A percentile compares a stretch with the other conserved stretches of the same genome.
phyloP scores from a whole-genome alignment of 2,797 vertebrate species.

The Sebastes cheni region DNA sequence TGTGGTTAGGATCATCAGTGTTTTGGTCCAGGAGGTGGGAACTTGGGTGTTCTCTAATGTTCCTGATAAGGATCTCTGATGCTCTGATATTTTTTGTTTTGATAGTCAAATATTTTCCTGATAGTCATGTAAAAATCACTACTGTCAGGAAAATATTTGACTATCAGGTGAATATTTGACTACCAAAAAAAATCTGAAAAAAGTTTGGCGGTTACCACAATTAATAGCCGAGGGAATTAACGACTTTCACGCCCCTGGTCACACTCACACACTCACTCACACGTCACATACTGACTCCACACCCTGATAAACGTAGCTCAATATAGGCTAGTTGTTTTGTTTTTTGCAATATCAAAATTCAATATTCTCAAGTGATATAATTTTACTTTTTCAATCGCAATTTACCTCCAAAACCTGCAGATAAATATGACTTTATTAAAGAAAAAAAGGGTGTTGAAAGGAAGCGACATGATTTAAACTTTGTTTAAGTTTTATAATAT shows the following conservation, averaged over 20 bases:
- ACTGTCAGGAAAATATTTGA: conserved; percentile 14
- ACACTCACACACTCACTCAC: not conserved
- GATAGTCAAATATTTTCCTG: conserved; percentile 17
- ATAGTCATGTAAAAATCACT: not conserved
- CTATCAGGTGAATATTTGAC: conserved; percentile 34
- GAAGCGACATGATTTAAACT: not conserved
- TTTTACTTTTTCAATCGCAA: not conserved
- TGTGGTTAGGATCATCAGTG: not conserved
- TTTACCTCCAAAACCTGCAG: not conserved
- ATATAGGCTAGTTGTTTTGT: not conserved
- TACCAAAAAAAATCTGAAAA: conserved; percentile 25
- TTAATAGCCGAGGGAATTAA: conserved; percentile 66
- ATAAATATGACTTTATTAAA: not conserved
- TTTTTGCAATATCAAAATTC: not conserved
- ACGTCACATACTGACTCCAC: not conserved
- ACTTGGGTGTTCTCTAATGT: too few relatives aligned
- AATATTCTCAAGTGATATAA: not conserved
- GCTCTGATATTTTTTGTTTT: not conserved
- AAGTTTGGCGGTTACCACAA: not conserved
- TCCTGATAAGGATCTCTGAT: conserved; percentile 8
- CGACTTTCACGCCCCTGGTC: conserved; percentile 40
- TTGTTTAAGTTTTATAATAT: not conserved
- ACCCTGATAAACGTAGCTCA: not conserved
- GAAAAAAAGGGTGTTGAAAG: not conserved
- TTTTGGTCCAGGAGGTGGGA: not conserved